Evolutionary conservation across 2,888 invertebrate genomes (phyloP).

Genomic region (Hirtodrosophila trivittata): DNA sequence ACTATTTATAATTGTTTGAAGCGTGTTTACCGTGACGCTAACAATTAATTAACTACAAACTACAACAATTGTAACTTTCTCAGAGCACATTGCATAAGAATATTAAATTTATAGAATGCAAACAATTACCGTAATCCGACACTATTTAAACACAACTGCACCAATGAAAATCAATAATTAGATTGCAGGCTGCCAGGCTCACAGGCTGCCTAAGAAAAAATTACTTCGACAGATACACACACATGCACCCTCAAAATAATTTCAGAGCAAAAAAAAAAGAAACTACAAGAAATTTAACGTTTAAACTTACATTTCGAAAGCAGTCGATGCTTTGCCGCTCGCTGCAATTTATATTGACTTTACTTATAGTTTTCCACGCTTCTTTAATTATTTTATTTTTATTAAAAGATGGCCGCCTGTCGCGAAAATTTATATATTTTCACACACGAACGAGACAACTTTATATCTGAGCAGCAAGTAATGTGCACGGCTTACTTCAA

Average conservation of each 20-base stretch:
- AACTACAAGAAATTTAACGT: not conserved
- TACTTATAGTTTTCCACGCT: conserved; percentile 12
- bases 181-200: conserved; percentile 29
- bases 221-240: conserved; percentile 61
- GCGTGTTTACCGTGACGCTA: not conserved
- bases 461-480: conserved; percentile 33
- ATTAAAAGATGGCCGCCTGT: conserved; percentile 44
- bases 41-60: not conserved
- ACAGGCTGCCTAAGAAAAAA: conserved; percentile 24
- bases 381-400: conserved; percentile 11
- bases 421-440: conserved; percentile 38
- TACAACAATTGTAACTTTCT: not conserved
- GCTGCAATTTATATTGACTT: not conserved
- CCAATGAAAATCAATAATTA: conserved; percentile 61
- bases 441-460: conserved; percentile 48
- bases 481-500: conserved; percentile 26
- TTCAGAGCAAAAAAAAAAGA: conserved; percentile 19
- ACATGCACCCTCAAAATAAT: conserved; percentile 23
- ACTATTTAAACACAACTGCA: not conserved
- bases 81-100: conserved; percentile 33
- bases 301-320: conserved; percentile 41
- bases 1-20: not conserved
- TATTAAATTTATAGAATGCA: not conserved
- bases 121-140: not conserved
- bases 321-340: not conserved